These are phyloP conservation scores for Formica aserva DNA, from an alignment of 2,888 invertebrate genomes.

Conservation along the genomic window DNA sequence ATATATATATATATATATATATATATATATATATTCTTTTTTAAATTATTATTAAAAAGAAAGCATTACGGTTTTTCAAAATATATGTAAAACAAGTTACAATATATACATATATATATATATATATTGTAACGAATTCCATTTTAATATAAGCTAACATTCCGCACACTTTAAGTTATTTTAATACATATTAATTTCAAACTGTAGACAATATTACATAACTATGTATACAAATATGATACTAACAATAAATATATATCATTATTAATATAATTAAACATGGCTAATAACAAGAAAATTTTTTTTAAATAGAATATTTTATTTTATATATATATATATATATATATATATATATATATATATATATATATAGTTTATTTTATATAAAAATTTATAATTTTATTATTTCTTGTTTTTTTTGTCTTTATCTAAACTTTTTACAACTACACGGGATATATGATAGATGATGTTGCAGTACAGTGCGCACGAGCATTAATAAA, in stretches of 20 bases:
- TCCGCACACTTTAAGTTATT: neutral
- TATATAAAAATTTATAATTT: constrained; percentile 1
- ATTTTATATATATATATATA: neutral
- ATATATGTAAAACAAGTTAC: no score
- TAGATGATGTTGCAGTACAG: neutral
- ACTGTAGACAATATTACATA: neutral
- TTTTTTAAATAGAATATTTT: neutral
- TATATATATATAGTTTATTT: neutral
- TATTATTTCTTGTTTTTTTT: neutral
- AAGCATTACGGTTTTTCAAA: no score
- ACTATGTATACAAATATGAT: neutral
- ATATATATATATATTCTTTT: no score
- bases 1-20: no score
- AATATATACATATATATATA: no score
- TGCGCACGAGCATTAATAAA: constrained; percentile 38
- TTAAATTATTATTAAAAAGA: no score
- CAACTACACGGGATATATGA: neutral
- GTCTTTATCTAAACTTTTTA: constrained; percentile 12
- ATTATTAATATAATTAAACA: neutral
- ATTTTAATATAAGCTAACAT: neutral
- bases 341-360: neutral
- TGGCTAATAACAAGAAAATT: neutral
- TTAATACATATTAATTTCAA: neutral
- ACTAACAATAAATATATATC: neutral
- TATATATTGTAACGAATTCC: no score